Percentiles rank a stretch among this genome's conserved stretches.
Evolutionary conservation across 2,888 invertebrate species (phyloP).

Genomic region (Drosophila diplacantha): DNA sequence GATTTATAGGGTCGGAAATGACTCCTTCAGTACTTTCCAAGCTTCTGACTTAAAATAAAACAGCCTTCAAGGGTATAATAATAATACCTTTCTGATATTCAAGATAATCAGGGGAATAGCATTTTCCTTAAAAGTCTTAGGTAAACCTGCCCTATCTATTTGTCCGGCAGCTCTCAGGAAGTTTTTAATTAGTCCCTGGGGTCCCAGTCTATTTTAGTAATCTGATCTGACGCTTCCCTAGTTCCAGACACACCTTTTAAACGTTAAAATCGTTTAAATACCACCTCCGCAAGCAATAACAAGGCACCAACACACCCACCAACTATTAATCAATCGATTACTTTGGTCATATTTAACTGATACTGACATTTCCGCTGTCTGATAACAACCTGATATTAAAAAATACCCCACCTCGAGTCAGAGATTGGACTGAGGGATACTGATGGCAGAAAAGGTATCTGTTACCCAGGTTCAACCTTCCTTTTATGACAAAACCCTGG

Average conservation of each 20-base stretch:
- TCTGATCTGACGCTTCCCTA: constrained; percentile 8
- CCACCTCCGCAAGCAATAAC: neutral
- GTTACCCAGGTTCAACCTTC: neutral
- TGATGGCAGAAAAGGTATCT: neutral
- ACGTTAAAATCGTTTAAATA: constrained; percentile 8
- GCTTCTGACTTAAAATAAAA: no score
- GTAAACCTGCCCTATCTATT: neutral
- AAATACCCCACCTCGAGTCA: neutral
- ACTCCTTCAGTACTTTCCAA: no score
- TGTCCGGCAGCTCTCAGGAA: neutral
- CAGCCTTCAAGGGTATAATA: no score
- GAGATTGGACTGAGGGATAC: constrained; percentile 1
- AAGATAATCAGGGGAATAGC: no score
- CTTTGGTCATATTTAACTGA: constrained; percentile 43
- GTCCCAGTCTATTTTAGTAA: constrained; percentile 8
- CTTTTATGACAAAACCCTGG: neutral
- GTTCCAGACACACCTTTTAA: constrained; percentile 20
- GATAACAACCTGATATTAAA: constrained; percentile 39
- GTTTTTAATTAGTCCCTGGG: constrained; percentile 21
- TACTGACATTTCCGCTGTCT: constrained; percentile 52
- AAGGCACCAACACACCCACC: constrained; percentile 30
- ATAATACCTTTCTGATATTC: no score
- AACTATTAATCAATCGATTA: constrained; percentile 48
- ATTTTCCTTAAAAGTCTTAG: neutral
- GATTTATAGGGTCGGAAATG: no score